Evolutionary conservation across 2,797 vertebrate species (phyloP).

Genomic region (Poeciliopsis presidionis): DNA sequence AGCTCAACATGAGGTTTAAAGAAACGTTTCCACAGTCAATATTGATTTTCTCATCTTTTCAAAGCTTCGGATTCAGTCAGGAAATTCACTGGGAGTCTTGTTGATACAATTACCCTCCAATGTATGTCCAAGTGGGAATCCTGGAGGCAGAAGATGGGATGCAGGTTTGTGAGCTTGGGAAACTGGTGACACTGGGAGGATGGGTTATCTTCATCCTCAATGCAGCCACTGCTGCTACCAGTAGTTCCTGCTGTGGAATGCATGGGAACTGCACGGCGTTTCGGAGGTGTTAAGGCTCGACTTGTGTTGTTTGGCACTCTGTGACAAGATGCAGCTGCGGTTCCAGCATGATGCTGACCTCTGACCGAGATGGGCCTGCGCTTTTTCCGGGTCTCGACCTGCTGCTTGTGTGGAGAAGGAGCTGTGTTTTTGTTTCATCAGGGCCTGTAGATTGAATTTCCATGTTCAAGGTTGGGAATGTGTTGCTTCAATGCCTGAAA

Average conservation of each 20-base stretch:
- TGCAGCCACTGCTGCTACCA: neutral
- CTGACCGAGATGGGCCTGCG: constrained; percentile 17
- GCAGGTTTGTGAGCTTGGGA: constrained; percentile 26
- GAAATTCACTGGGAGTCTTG: neutral
- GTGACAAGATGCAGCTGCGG: constrained; percentile 24
- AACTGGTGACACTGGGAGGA: constrained; percentile 40
- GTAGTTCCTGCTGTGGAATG: constrained; percentile 9
- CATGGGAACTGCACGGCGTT: constrained; percentile 22
- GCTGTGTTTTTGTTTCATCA: constrained; percentile 56
- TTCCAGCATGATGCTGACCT: constrained; percentile 36
- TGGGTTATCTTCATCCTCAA: constrained; percentile 43
- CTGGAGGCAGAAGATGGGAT: constrained; percentile 15
- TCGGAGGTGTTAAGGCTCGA: constrained; percentile 24
- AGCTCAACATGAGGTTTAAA: neutral
- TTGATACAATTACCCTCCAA: constrained; percentile 67
- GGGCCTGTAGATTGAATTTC: constrained; percentile 39
- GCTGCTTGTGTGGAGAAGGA: constrained; percentile 2
- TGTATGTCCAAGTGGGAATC: constrained; percentile 44
- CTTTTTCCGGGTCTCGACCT: constrained; percentile 22
- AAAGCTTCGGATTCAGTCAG: neutral
- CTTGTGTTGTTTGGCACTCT: constrained; percentile 12
- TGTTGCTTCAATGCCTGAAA: constrained; percentile 77
- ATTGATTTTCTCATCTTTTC: neutral
- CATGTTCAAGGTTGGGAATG: constrained; percentile 45
- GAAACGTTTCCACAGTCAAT: neutral